Evolutionary conservation across 2,888 invertebrate species (phyloP), one percentile per base, ranked within the genome.

Genomic region (Agrilus cyanescens): DNA sequence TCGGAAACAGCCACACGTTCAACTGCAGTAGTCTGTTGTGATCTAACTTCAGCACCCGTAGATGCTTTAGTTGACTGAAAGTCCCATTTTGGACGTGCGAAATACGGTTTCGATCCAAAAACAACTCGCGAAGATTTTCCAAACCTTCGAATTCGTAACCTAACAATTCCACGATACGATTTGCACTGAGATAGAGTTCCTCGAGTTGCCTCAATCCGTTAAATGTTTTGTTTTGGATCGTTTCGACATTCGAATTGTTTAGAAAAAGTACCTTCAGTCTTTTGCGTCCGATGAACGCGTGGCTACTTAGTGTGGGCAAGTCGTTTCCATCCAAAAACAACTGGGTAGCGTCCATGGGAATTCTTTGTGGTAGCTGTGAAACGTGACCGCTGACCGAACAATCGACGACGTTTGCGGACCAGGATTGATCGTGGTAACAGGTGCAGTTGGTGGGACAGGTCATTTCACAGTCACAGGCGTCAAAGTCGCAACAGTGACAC

Each of bases 401-500:
- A 64, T 87, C 86, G 39, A 88, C 86, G 37, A 88, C 83, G 68
- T 88, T 88, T 14, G 85, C 85, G 35, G 81, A 78, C 85, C 87
- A 89, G 16, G 83, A 81, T 60, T 85, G 83, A 65, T 90, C 89
- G 61, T 87, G 85, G 68, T 86, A 90, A 66, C 90, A 91, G 42
- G 84, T 83, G 67, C 90, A 91, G 60, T 85, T 85, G 43, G 74
- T 75, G 16, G 90, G 90, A 59, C 90, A 91, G 39, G 85, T 86
- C 83, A 88, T 88, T 72, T 90, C 85, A 69, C 90, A 91, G 67
- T 91, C 90, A 63, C 90, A 91, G 30, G 86, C 86, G 58, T 88
- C 88, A 61, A 86, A 91, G 63, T 89, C 88, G 65, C 90, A 91
- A 60, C 90, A 91, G 59, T 87, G 85, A 61, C 90, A 91, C 49